Evolutionary conservation across 2,797 vertebrate species (phyloP).

Genomic region (Enteromius mattozi): DNA sequence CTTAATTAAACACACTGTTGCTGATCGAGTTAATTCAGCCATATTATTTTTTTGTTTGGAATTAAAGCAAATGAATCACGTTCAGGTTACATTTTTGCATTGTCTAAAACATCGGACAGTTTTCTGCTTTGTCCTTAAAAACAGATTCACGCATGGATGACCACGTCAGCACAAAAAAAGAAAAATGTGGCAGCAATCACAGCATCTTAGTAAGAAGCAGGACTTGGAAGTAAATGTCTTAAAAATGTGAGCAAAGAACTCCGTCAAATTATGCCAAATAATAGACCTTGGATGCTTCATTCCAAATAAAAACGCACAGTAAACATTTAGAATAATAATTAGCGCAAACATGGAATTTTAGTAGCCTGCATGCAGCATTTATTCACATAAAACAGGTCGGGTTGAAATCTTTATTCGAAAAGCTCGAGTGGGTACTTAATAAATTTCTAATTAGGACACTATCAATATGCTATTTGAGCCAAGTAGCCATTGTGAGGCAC

Average conservation of each 20-base stretch:
- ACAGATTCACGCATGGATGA: background rate
- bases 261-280: background rate
- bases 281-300: background rate
- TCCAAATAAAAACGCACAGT: constrained; percentile 3
- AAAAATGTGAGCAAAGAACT: background rate
- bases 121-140: background rate
- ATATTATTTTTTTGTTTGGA: background rate
- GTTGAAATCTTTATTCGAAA: constrained; percentile 97
- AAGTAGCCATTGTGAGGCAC: constrained; percentile 89
- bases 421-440: constrained; percentile 92
- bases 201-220: background rate
- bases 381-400: constrained; percentile 89
- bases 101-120: background rate
- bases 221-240: background rate
- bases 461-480: constrained; percentile 95
- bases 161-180: background rate
- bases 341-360: constrained; percentile 34
- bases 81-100: background rate
- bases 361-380: constrained; percentile 56
- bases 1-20: background rate
- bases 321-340: constrained; percentile 55
- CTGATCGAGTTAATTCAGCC: background rate
- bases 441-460: constrained; percentile 99
- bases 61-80: background rate
- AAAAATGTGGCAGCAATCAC: background rate